Percentiles rank a stretch among this genome's conserved stretches.
These are phyloP conservation scores for Sula dactylatra DNA, from an alignment of 2,113 vertebrate species.

Conservation along the genomic window DNA sequence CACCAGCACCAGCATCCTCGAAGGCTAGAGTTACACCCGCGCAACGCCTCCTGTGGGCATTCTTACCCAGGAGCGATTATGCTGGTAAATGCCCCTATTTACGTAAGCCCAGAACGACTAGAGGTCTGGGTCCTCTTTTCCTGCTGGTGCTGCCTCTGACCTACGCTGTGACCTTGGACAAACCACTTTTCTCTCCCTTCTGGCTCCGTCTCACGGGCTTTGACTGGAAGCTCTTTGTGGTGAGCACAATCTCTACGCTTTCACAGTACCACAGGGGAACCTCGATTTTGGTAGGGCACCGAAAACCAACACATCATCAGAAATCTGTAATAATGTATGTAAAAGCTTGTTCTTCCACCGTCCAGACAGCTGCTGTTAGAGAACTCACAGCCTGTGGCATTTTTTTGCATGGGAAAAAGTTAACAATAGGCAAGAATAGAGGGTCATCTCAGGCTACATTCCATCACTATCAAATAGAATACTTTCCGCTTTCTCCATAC, in stretches of 20 bases:
- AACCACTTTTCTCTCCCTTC: neutral
- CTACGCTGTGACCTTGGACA: neutral
- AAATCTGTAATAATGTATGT: neutral
- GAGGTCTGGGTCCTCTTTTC: neutral
- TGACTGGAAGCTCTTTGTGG: neutral
- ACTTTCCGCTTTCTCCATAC: conserved; percentile 28
- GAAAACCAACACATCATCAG: neutral
- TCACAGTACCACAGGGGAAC: neutral
- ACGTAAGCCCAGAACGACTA: neutral
- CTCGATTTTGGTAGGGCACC: neutral
- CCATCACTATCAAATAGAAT: conserved; percentile 28
- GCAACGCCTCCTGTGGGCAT: neutral
- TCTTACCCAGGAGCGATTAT: neutral
- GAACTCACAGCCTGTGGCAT: neutral
- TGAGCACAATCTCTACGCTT: neutral
- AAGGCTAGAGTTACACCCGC: neutral
- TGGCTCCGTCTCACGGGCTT: neutral
- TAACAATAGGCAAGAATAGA: conserved; percentile 11
- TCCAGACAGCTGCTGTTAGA: neutral
- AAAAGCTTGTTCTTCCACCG: neutral
- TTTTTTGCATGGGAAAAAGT: neutral
- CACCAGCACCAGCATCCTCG: neutral
- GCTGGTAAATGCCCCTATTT: neutral
- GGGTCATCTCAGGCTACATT: conserved; percentile 52
- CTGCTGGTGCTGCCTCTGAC: neutral